Conservation (phyloP, 2,888 invertebrate species). For the Orthosia cruda region DNA sequence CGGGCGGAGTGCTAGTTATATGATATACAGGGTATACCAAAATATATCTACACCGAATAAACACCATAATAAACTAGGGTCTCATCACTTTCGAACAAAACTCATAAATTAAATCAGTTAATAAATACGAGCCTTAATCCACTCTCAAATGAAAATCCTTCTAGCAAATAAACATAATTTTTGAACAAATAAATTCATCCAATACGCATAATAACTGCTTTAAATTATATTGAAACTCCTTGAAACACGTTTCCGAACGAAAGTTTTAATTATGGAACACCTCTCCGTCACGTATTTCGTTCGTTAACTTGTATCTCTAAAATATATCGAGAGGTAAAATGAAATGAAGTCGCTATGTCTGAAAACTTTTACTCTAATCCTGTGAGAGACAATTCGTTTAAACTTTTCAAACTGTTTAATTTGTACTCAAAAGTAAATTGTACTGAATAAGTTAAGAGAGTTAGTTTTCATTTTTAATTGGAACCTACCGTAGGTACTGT, state of each 20-base stretch:
- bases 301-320: constrained; percentile 37
- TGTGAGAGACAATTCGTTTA: constrained; percentile 51
- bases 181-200: constrained; percentile 13
- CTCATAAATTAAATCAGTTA: constrained; percentile 6
- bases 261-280: constrained; percentile 47
- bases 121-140: not conserved
- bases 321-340: constrained; percentile 49
- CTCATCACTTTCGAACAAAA: not conserved
- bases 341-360: constrained; percentile 43
- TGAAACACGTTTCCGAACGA: constrained; percentile 42
- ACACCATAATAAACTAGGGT: not conserved
- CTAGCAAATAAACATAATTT: constrained; percentile 7
- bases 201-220: constrained; percentile 14
- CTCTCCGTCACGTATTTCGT: constrained; percentile 50
- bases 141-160: not conserved
- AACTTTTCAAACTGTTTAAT: constrained; percentile 57
- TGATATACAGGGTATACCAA: no score
- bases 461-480: constrained; percentile 25
- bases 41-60: no score
- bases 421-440: constrained; percentile 40
- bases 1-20: no score
- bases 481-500: not conserved
- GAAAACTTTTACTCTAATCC: constrained; percentile 38
- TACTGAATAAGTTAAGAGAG: constrained; percentile 40
- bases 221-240: constrained; percentile 32